Conservation (phyloP, 1,140 invertebrate genomes). For the Diorhabda sublineata region DNA sequence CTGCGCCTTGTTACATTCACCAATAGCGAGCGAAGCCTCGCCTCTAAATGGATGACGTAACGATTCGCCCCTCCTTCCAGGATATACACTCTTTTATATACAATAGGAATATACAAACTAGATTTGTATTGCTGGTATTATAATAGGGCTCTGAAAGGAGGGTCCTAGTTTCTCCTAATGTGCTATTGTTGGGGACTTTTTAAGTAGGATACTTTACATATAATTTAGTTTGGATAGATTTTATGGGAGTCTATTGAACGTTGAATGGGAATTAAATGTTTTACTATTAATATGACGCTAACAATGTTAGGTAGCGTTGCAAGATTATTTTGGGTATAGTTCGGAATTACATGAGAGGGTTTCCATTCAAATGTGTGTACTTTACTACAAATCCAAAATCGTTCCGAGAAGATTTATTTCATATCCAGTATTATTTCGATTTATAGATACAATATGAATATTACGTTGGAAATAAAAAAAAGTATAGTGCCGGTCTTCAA, state of each 20-base stretch:
- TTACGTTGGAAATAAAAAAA: too few species aligned
- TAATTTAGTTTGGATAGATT: slow-evolving; percentile 25
- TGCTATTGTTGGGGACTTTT: slow-evolving; percentile 25
- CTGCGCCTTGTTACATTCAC: slow-evolving; percentile 32
- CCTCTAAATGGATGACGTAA: slow-evolving; percentile 32
- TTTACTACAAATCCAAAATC: slow-evolving; percentile 5
- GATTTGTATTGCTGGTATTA: slow-evolving; percentile 42
- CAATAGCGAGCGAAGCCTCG: slow-evolving; percentile 32
- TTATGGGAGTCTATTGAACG: slow-evolving; percentile 8
- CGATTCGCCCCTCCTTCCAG: slow-evolving; percentile 29
- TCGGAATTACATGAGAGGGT: slow-evolving; percentile 2
- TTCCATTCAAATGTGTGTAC: neutral
- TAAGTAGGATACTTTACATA: slow-evolving; percentile 24
- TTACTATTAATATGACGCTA: slow-evolving; percentile 19
- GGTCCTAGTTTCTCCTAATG: slow-evolving; percentile 29
- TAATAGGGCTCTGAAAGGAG: slow-evolving; percentile 34
- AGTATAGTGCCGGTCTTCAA: too few species aligned
- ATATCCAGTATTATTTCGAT: neutral
- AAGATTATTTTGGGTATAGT: neutral
- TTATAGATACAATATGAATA: too few species aligned
- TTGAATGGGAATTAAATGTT: slow-evolving; percentile 15
- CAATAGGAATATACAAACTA: slow-evolving; percentile 47
- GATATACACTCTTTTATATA: slow-evolving; percentile 46
- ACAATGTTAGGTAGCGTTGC: neutral
- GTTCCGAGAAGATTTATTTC: slow-evolving; percentile 16